A percentile compares a stretch with the other conserved stretches of the same genome.
Evolutionary conservation across 2,797 vertebrate species (phyloP).

Genomic region (Spondyliosoma cantharus): DNA sequence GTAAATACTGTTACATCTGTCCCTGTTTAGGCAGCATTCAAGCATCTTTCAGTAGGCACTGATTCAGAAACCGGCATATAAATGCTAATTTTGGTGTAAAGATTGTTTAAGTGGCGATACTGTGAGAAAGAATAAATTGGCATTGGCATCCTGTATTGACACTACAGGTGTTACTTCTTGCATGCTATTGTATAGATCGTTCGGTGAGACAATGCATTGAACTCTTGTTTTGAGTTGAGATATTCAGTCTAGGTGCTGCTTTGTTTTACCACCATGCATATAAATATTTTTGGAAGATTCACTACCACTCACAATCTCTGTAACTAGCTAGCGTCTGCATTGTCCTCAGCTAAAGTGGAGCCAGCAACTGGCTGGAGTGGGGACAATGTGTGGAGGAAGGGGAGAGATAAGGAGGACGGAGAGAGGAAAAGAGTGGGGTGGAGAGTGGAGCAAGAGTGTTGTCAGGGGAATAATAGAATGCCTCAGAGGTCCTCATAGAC

Average conservation of each 20-base stretch:
- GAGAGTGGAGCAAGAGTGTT: constrained; percentile 44
- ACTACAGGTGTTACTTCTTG: constrained; percentile 34
- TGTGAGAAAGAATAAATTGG: constrained; percentile 13
- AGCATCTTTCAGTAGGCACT: too few relatives aligned
- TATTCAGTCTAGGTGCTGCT: not conserved
- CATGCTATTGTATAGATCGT: not conserved
- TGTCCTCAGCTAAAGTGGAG: constrained; percentile 7
- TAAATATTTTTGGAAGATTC: not conserved
- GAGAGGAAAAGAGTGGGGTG: constrained; percentile 41
- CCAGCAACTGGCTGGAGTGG: constrained; percentile 24
- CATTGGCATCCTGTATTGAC: constrained; percentile 11
- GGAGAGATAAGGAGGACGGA: constrained; percentile 47
- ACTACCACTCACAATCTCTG: not conserved
- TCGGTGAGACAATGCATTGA: not conserved
- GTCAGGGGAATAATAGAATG: constrained; percentile 73
- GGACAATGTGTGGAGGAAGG: constrained; percentile 39
- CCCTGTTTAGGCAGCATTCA: too few relatives aligned
- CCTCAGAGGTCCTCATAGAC: constrained; percentile 56
- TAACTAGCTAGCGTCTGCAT: not conserved
- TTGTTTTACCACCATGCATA: not conserved
- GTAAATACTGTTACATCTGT: too few relatives aligned
- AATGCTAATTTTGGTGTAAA: too few relatives aligned
- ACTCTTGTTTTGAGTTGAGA: constrained; percentile 5
- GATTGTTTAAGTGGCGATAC: constrained; percentile 3
- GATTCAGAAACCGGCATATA: too few relatives aligned